These are phyloP conservation scores for Volucella inflata DNA, from an alignment of 2,888 invertebrate species.

Conservation along the genomic window DNA sequence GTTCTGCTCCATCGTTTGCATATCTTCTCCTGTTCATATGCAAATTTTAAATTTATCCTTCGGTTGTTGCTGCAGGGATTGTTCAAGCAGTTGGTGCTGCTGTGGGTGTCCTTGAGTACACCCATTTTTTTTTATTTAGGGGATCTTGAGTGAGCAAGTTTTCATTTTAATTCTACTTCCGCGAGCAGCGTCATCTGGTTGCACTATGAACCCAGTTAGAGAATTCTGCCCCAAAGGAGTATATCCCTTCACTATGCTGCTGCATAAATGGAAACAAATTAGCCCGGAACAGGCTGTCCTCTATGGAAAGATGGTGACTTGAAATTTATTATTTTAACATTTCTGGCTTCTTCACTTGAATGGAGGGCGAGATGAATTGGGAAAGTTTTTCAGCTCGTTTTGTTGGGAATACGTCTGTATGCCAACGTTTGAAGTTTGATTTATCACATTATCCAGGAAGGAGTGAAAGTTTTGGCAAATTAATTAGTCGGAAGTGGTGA, in stretches of 20 bases:
- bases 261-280: constrained; percentile 62
- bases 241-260: not conserved
- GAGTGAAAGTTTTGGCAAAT: not conserved
- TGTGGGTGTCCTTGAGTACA: not conserved
- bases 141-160: constrained; percentile 42
- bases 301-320: not conserved
- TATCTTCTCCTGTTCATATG: constrained; percentile 62
- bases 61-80: not conserved
- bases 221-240: not conserved
- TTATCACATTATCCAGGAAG: constrained; percentile 2
- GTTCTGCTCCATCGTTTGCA: constrained; percentile 25
- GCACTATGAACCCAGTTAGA: not conserved
- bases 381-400: not conserved
- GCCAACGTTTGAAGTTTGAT: not conserved
- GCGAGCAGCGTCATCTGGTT: constrained; percentile 51
- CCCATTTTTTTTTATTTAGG: constrained; percentile 37
- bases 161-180: constrained; percentile 60
- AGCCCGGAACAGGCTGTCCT: constrained; percentile 4
- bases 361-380: not conserved
- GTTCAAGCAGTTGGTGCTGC: too few species aligned
- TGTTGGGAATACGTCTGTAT: not conserved
- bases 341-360: constrained; percentile 18
- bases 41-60: constrained; percentile 48
- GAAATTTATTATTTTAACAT: constrained; percentile 45
- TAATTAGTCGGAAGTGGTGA: not conserved